Conservation (phyloP, 2,888 invertebrate species). For the Torymus texanus region DNA sequence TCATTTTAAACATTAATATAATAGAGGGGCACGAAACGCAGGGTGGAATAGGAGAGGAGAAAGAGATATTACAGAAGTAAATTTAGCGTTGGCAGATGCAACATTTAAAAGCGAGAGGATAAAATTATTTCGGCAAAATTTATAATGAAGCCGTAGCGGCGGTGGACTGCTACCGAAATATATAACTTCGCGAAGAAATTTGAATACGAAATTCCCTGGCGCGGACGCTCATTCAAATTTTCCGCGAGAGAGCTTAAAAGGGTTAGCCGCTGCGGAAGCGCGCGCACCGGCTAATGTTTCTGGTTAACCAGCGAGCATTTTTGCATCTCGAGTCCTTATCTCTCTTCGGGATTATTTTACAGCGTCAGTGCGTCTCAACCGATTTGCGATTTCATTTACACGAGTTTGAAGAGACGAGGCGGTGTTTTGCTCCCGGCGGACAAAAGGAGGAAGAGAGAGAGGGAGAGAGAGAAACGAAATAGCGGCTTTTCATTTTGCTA, state of each 20-base stretch:
- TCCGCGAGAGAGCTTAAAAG: constrained; percentile 5
- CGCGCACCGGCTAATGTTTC: constrained; percentile 10
- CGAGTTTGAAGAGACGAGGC: too few relatives aligned
- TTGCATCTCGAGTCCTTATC: too few relatives aligned
- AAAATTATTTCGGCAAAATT: constrained; percentile 23
- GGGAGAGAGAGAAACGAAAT: background rate
- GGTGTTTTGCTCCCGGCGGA: too few relatives aligned
- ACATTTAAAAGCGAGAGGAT: constrained; percentile 5
- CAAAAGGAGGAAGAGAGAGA: too few relatives aligned
- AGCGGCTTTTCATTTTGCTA: constrained; percentile 1
- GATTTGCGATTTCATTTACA: too few relatives aligned
- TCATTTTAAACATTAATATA: too few relatives aligned
- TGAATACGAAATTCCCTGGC: constrained; percentile 36
- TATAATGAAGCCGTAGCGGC: constrained; percentile 4
- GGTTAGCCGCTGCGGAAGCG: background rate
- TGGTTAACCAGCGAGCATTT: background rate
- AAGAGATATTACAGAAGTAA: background rate
- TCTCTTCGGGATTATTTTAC: too few relatives aligned
- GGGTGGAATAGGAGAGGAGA: background rate
- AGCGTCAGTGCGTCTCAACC: too few relatives aligned
- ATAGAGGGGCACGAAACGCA: background rate
- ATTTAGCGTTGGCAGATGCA: background rate
- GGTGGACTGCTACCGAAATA: too few relatives aligned
- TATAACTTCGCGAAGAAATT: constrained; percentile 36
- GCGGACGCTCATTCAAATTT: constrained; percentile 30